phyloP scores from a whole-genome alignment of 2,888 invertebrate species.

The Hirtodrosophila duncani region DNA sequence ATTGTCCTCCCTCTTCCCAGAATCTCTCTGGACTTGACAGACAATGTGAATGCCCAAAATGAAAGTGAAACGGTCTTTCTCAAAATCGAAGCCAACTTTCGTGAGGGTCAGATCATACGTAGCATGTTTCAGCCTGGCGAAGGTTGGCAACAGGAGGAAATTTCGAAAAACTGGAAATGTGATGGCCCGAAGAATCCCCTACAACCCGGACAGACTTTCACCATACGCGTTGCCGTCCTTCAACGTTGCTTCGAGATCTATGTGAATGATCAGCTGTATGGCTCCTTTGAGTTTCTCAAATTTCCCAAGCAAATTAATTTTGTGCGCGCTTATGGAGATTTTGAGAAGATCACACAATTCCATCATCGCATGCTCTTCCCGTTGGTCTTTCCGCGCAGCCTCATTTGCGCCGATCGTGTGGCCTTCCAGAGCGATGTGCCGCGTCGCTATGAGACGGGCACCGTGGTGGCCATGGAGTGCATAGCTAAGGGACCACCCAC shows the following conservation, averaged over 20 bases:
- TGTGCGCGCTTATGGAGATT: constrained; percentile 75
- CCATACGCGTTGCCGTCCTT: constrained; percentile 76
- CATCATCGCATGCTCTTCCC: constrained; percentile 78
- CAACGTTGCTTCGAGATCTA: constrained; percentile 78
- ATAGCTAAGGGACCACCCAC: constrained; percentile 75
- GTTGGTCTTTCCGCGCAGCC: constrained; percentile 73
- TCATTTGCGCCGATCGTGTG: constrained; percentile 73
- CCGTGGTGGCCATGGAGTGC: constrained; percentile 77
- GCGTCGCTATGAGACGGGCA: constrained; percentile 75
- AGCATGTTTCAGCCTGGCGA: constrained; percentile 78
- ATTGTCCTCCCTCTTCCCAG: constrained; percentile 37
- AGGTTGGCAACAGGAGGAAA: constrained; percentile 78
- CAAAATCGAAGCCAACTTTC: constrained; percentile 77
- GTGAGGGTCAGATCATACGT: constrained; percentile 78
- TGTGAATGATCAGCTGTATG: constrained; percentile 77
- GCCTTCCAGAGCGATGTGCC: constrained; percentile 78
- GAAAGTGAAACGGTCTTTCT: constrained; percentile 76
- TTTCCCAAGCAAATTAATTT: constrained; percentile 77
- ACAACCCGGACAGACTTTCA: constrained; percentile 76
- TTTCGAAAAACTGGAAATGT: constrained; percentile 77
- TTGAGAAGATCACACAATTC: constrained; percentile 77
- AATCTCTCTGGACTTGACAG: constrained; percentile 77
- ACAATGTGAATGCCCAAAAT: constrained; percentile 72
- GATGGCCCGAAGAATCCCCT: constrained; percentile 77
- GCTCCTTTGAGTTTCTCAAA: constrained; percentile 75